Evolutionary conservation across 2,113 vertebrate species (phyloP).

Genomic region (Hystrix brachyura): DNA sequence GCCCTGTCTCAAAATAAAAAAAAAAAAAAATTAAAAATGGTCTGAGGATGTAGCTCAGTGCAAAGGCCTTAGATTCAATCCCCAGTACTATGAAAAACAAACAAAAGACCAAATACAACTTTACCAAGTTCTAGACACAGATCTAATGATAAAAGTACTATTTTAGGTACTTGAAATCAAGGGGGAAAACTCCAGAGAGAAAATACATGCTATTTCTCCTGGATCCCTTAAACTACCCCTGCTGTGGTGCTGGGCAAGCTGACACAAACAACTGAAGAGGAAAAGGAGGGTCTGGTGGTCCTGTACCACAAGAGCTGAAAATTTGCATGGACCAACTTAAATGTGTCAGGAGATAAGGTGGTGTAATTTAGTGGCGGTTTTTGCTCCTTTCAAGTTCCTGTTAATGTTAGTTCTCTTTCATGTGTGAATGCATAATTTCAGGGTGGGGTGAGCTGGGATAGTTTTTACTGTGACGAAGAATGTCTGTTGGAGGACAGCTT

Average conservation of each 20-base stretch:
- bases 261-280: background rate
- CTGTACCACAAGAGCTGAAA: background rate
- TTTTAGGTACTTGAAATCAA: background rate
- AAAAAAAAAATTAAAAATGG: background rate
- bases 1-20: background rate
- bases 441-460: background rate
- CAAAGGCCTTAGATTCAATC: background rate
- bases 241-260: background rate
- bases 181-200: background rate
- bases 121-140: background rate
- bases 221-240: background rate
- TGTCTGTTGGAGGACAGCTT: background rate
- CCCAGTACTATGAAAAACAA: background rate
- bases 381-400: slow-evolving; percentile 21
- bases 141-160: background rate
- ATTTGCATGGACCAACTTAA: slow-evolving; percentile 38
- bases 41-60: background rate
- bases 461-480: slow-evolving; percentile 26
- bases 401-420: slow-evolving; percentile 52
- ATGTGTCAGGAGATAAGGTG: slow-evolving; percentile 13
- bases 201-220: background rate
- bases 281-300: background rate
- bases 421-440: slow-evolving; percentile 6
- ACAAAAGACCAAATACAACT: background rate
- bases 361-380: slow-evolving; percentile 1